Percentiles rank a stretch among this genome's conserved stretches.
phyloP scores from a whole-genome alignment of 1,140 invertebrate genomes.

The Nephila pilipes region DNA sequence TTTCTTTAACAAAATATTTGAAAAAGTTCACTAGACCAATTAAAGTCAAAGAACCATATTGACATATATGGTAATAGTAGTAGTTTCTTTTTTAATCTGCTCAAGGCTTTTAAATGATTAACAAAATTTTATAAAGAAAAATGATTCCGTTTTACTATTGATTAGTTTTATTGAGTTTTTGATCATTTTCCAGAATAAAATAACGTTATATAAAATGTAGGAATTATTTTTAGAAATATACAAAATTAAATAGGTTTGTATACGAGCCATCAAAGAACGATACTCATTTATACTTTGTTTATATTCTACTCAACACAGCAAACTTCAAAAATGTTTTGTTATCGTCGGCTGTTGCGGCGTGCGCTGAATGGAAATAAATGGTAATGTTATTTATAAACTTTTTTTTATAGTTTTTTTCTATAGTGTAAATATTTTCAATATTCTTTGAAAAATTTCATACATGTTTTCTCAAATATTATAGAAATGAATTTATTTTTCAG shows the following conservation, averaged over 20 bases:
- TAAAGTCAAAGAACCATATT: conserved; percentile 68
- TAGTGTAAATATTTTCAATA: neutral
- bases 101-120: neutral
- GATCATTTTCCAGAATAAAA: no score
- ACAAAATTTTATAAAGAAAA: neutral
- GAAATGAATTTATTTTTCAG: neutral
- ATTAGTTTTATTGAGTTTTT: no score
- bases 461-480: neutral
- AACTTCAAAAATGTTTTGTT: conserved; percentile 30
- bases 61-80: conserved; percentile 47
- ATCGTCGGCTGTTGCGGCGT: conserved; percentile 1
- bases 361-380: neutral
- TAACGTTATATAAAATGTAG: no score
- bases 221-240: no score
- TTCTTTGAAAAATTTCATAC: neutral
- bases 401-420: no score
- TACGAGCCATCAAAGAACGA: neutral
- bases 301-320: conserved; percentile 14
- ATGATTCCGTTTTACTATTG: neutral
- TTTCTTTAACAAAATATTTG: conserved; percentile 20
- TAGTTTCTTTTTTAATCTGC: conserved; percentile 8
- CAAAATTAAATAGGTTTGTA: neutral
- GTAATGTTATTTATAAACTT: neutral
- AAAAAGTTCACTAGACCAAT: conserved; percentile 60
- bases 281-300: neutral